Percentiles rank a stretch among this genome's conserved stretches.
phyloP scores from a whole-genome alignment of 1,140 invertebrate species.

The Diuraphis noxia region DNA sequence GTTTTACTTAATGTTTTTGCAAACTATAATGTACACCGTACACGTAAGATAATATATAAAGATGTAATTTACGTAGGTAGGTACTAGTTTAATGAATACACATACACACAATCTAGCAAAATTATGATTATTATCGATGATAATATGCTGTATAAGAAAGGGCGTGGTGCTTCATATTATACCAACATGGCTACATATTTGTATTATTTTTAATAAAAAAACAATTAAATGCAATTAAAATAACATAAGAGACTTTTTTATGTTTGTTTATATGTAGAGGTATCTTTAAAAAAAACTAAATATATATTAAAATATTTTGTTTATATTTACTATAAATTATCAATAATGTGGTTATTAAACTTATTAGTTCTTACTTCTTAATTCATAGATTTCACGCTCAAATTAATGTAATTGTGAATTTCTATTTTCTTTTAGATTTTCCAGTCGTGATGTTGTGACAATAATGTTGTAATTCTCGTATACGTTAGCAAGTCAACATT shows the following conservation, averaged over 20 bases:
- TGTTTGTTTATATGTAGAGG: not conserved
- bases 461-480: not conserved
- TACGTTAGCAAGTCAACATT: not conserved
- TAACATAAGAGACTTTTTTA: no score
- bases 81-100: not conserved
- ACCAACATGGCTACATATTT: no score
- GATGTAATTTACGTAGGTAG: not conserved
- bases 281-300: not conserved
- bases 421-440: not conserved
- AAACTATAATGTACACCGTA: not conserved
- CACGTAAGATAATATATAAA: not conserved
- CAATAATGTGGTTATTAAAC: not conserved
- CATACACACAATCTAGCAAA: not conserved
- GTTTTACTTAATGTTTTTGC: conserved; percentile 5
- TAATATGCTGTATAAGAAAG: not conserved
- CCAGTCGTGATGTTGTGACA: not conserved
- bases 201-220: no score
- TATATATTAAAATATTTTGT: not conserved
- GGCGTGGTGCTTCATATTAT: no score
- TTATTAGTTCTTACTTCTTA: not conserved
- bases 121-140: not conserved
- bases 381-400: not conserved
- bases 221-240: no score
- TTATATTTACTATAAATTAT: not conserved
- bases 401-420: not conserved